phyloP scores from a whole-genome alignment of 2,113 vertebrate species.

The Neomonachus schauinslandi region DNA sequence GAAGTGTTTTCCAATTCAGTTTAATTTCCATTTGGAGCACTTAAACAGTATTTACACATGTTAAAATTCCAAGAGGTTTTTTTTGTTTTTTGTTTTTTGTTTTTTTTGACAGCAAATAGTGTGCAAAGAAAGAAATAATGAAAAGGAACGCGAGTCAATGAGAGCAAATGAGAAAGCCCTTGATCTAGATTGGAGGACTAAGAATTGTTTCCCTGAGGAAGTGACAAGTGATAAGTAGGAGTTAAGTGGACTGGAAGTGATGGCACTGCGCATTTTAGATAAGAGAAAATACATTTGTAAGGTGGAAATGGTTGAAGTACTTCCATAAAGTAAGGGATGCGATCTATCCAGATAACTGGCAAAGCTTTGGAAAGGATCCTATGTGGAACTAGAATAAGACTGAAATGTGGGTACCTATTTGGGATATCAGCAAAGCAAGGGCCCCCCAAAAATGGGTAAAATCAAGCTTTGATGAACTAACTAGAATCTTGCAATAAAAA shows the following conservation, averaged over 20 bases:
- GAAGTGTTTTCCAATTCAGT: not conserved
- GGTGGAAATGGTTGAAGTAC: not conserved
- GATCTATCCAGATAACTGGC: not conserved
- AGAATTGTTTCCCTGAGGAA: constrained; percentile 4
- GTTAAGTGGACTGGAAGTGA: not conserved
- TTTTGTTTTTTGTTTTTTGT: not conserved
- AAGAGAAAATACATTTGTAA: not conserved
- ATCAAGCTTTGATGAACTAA: not conserved
- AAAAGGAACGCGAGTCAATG: not conserved
- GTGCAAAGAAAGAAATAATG: constrained; percentile 27
- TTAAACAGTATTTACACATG: constrained; percentile 13
- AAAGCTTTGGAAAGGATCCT: not conserved
- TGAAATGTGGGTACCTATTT: constrained; percentile 1
- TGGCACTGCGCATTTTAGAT: constrained; percentile 3
- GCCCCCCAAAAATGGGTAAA: not conserved
- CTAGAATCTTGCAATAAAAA: not conserved
- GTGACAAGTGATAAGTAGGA: not conserved
- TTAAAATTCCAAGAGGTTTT: not conserved
- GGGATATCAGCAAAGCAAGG: not conserved
- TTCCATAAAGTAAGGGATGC: not conserved
- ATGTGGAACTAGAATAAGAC: not conserved
- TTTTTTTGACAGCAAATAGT: not conserved
- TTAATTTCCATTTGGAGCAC: not conserved
- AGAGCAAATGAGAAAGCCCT: not conserved
- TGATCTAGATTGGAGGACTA: not conserved